Evolutionary conservation across 2,888 invertebrate genomes (phyloP), one percentile per base, ranked within the genome.

Genomic region (Phymatocera aterrima): DNA sequence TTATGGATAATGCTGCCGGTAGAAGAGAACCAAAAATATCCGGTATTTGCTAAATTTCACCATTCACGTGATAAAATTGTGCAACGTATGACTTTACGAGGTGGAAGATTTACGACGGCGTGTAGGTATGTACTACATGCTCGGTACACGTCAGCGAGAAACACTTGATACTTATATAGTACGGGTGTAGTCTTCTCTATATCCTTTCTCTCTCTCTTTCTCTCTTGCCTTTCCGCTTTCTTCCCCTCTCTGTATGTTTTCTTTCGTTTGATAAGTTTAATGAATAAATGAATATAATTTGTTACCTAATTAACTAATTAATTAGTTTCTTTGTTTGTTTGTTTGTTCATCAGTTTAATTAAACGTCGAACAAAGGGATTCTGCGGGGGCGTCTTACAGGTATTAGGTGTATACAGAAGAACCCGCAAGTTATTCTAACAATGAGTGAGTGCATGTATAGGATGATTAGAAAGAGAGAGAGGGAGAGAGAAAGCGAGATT

Each of bases 41-140:
- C 12, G 72, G 18, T 64, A 64, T 64, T 51, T 34, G 21, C 51
- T 72, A 72, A 51, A 48, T 72, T 72, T 51, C 51, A 34, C 72
- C 28, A 54, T 72, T 72, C 72, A 51, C 21, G 51, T 72, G 51
- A 34, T 72, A 72, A 72, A 72, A 72, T 72, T 72, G 72, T 72
- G 51, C 31, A 51, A 31, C 31, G 51, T 34, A 24, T 51, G 72
- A 72, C 43, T 72, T 72, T 72, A 72, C 31, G 72, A 72, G 72
- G 34, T 72, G 31, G 34, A 54, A 72, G 72, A 72, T 72, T 72
- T 72, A 72, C 72, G 72, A 72, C 31, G 72, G 40, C 21, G 8
- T n/a, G n/a, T n/a, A n/a, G n/a, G n/a, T n/a, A n/a, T n/a, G n/a
- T n/a, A n/a, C n/a, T 43, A 46, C 46, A 68, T 46, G 43, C 68